Conservation (phyloP, 2,888 invertebrate species). For the Hermodice carunculata region DNA sequence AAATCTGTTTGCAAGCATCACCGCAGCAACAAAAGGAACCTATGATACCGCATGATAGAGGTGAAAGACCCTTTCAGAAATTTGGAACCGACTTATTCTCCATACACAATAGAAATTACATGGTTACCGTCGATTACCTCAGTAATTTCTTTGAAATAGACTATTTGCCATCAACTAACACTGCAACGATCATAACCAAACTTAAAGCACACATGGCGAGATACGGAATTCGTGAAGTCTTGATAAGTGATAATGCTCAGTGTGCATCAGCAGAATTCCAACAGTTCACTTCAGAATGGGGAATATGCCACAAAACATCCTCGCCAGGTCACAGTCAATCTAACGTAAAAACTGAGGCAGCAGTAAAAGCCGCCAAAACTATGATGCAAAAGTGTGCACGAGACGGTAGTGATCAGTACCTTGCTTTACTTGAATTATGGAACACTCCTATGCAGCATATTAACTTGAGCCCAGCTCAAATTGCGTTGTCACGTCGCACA, state of each 20-base stretch:
- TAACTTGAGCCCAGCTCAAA: neutral
- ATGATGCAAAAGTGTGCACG: slow-evolving; percentile 24
- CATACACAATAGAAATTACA: slow-evolving; percentile 29
- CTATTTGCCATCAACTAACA: slow-evolving; percentile 24
- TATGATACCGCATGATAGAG: slow-evolving; percentile 23
- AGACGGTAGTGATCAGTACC: neutral
- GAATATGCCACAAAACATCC: slow-evolving; percentile 35
- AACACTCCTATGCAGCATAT: neutral
- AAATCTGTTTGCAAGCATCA: neutral
- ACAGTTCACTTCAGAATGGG: slow-evolving; percentile 30
- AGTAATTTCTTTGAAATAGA: slow-evolving; percentile 35
- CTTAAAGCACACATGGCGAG: slow-evolving; percentile 25
- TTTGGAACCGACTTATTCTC: slow-evolving; percentile 40
- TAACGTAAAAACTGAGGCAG: slow-evolving; percentile 42
- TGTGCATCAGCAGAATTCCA: slow-evolving; percentile 23
- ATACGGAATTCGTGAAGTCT: slow-evolving; percentile 26
- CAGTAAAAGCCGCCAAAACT: slow-evolving; percentile 38
- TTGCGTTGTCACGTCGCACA: neutral
- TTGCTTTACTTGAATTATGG: slow-evolving; percentile 17
- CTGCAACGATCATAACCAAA: slow-evolving; percentile 26
- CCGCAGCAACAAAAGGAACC: slow-evolving; percentile 13
- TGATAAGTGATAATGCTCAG: slow-evolving; percentile 38
- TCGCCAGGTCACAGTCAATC: slow-evolving; percentile 32
- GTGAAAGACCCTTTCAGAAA: slow-evolving; percentile 36
- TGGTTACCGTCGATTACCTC: slow-evolving; percentile 39